These are phyloP conservation scores for Noctua pronuba DNA, from an alignment of 2,888 invertebrate species.

Conservation along the genomic window DNA sequence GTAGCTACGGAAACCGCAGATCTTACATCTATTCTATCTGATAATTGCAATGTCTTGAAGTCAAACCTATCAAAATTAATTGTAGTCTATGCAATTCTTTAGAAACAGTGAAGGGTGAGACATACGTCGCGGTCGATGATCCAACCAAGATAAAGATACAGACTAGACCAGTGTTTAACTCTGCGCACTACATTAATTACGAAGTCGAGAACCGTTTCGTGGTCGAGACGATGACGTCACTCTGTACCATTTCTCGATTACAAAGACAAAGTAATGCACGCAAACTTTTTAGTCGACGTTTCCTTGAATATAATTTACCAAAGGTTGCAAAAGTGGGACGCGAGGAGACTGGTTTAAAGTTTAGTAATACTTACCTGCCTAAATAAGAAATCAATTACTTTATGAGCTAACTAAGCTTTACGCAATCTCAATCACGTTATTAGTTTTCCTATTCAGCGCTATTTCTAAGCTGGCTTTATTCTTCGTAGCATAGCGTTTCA, in stretches of 20 bases:
- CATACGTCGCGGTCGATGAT: constrained; percentile 67
- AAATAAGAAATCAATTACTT: constrained; percentile 24
- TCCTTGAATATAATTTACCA: constrained; percentile 25
- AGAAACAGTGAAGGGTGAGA: constrained; percentile 51
- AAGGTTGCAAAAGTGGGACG: constrained; percentile 25
- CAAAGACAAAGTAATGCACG: constrained; percentile 22
- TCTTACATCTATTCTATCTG: neutral
- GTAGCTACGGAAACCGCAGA: constrained; percentile 1
- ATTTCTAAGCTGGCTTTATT: neutral
- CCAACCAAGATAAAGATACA: constrained; percentile 66
- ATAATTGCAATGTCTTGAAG: constrained; percentile 23
- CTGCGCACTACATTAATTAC: constrained; percentile 54
- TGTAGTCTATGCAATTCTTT: constrained; percentile 32
- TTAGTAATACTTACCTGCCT: constrained; percentile 7
- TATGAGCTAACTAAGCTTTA: constrained; percentile 6
- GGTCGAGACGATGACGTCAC: constrained; percentile 50
- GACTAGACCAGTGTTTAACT: constrained; percentile 51
- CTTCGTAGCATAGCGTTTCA: neutral
- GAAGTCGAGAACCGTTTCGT: constrained; percentile 47
- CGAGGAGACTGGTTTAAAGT: constrained; percentile 26
- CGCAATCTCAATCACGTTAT: constrained; percentile 2
- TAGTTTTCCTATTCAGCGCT: neutral
- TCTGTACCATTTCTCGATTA: constrained; percentile 28
- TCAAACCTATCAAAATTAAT: constrained; percentile 28
- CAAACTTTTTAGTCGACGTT: constrained; percentile 26